A percentile compares a stretch with the other conserved stretches of the same genome.
phyloP scores from a whole-genome alignment of 2,797 vertebrate genomes.

The Spinibarbus caldwelli region DNA sequence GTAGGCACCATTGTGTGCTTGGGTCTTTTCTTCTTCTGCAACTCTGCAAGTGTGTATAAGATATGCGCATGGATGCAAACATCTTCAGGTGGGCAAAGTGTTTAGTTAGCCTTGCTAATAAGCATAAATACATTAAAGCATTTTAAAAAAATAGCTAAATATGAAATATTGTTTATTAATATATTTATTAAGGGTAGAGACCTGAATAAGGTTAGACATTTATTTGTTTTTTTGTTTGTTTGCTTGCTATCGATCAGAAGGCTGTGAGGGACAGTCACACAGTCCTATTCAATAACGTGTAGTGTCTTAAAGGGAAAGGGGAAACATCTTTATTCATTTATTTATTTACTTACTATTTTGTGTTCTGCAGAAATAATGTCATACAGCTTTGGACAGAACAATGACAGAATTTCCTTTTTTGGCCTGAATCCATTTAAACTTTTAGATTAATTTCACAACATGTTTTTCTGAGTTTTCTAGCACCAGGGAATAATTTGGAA shows the following conservation, averaged over 20 bases:
- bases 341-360: neutral
- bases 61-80: constrained; percentile 98
- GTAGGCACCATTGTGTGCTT: constrained; percentile 92
- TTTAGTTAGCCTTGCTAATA: neutral
- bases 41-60: constrained; percentile 91
- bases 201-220: neutral
- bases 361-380: neutral
- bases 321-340: neutral
- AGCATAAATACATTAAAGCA: neutral
- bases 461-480: neutral
- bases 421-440: neutral
- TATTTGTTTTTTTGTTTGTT: neutral
- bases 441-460: neutral
- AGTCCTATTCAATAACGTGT: too few relatives aligned
- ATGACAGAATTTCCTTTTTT: neutral
- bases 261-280: neutral
- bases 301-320: neutral
- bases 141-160: neutral
- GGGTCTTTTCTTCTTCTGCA: constrained; percentile 94
- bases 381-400: too few relatives aligned
- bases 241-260: neutral
- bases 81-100: constrained; percentile 83
- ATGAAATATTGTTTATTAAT: neutral
- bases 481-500: neutral
- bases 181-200: neutral